phyloP scores from a whole-genome alignment of 23 tunicate genomes.

The Trididemnum nubilum region DNA sequence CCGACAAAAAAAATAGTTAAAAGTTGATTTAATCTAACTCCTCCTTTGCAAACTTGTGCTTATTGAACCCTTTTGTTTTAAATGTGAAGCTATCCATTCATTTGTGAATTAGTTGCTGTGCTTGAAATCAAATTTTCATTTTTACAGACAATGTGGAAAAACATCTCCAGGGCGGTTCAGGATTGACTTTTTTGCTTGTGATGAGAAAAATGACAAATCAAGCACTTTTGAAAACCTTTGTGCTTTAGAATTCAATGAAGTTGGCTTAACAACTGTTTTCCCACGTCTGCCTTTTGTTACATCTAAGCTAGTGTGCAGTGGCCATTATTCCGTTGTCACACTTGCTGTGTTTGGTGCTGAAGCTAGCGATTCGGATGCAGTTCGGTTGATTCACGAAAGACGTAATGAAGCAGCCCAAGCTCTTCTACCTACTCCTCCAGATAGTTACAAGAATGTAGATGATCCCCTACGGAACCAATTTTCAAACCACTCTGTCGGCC shows the following conservation, averaged over 20 bases:
- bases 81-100: too few species aligned
- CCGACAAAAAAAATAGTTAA: too few species aligned
- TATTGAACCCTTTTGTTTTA: too few species aligned
- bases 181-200: slow-evolving; percentile 79
- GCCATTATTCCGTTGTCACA: slow-evolving; percentile 58
- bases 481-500: not conserved
- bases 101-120: too few species aligned
- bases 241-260: slow-evolving; percentile 62
- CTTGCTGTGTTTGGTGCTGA: slow-evolving; percentile 89
- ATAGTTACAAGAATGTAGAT: not conserved
- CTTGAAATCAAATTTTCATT: too few species aligned
- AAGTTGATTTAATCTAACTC: too few species aligned
- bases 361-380: slow-evolving; percentile 48
- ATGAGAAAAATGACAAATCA: slow-evolving; percentile 48
- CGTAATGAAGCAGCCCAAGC: not conserved
- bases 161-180: slow-evolving; percentile 74
- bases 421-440: slow-evolving; percentile 22
- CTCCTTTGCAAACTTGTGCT: too few species aligned
- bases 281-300: slow-evolving; percentile 68
- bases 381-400: slow-evolving; percentile 44
- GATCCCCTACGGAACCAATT: not conserved
- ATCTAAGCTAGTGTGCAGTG: slow-evolving; percentile 57
- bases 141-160: slow-evolving; percentile 59
- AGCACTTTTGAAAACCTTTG: slow-evolving; percentile 78
- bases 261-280: slow-evolving; percentile 25